Base-by-base conservation (phyloP, 2,113 vertebrate species). In the Pygoscelis antarcticus region DNA sequence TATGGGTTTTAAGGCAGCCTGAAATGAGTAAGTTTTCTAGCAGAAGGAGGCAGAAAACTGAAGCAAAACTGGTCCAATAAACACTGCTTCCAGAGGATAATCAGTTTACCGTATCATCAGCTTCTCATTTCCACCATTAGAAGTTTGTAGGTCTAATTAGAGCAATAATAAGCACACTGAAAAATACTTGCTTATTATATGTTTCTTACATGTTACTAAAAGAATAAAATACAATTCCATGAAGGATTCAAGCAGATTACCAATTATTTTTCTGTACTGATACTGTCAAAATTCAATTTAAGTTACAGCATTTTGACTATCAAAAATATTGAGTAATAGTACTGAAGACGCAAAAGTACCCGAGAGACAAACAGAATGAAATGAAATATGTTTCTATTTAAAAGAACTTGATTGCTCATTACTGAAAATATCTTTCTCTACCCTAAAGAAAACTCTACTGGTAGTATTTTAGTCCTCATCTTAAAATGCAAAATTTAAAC, bases 401-500 rank as follows among this genome's bases (percentile, higher is more conserved):
- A 49, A 80, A 93, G 34, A 8, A 38, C 40, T 88, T 49, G 83
- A 88, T 47, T 74, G 16, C 9, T 81, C 21, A 68, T 86, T 83
- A 76, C 26, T 52, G 38, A 74, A 83, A 82, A n/a, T 38, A 21
- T 44, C 26, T 66, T 52, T 54, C 23, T 52, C 30, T 66, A 49
- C 7, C 13, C 30, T 10, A 38, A 84, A 77, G 4, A 68, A 93
- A 82, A 52, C 25, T 88, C 12, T 65, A 44, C 18, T 42, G 14
- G 22, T 68, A 80, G 16, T 10, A 85, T 80, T 96, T 92, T 38
- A 87, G 10, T 85, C 23, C 27, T 89, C 14, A 74, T 13, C 26
- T 96, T 94, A 95, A 96, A 93, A 87, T 75, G 34, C 72, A 93
- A 96, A 93, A 89, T 82, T 58, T 71, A 27, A 92, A 72, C 2